Percentiles rank a stretch among this genome's conserved stretches.
Evolutionary conservation across 2,113 vertebrate species (phyloP).

Genomic region (Tamias sibiricus): DNA sequence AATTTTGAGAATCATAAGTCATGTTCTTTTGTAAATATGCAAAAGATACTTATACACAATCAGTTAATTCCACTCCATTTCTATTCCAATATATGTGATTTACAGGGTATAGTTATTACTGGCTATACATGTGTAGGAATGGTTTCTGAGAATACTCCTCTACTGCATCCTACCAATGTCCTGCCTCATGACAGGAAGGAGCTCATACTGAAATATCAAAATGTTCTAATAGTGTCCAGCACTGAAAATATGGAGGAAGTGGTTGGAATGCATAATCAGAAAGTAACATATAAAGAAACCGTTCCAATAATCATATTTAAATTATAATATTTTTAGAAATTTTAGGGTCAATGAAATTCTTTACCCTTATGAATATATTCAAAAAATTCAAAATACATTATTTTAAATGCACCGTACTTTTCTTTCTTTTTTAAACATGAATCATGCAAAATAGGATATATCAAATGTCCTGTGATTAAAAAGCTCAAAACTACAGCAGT

Average conservation of each 20-base stretch:
- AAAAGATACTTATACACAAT: neutral
- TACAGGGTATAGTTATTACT: neutral
- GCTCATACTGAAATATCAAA: neutral
- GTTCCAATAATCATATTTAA: neutral
- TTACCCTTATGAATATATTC: neutral
- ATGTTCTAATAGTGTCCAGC: neutral
- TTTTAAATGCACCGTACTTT: neutral
- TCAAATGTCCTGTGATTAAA: neutral
- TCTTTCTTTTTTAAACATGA: neutral
- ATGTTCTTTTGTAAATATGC: neutral
- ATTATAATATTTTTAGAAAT: neutral
- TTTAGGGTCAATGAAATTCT: neutral
- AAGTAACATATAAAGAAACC: neutral
- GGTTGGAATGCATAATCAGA: neutral
- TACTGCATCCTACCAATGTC: neutral
- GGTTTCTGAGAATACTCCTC: neutral
- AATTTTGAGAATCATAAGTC: neutral
- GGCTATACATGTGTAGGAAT: neutral
- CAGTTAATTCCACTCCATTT: neutral
- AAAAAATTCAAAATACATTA: conserved; percentile 28
- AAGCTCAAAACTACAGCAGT: neutral
- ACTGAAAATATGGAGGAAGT: neutral
- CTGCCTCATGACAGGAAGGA: neutral
- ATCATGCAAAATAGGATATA: neutral
- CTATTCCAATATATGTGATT: neutral